Evolutionary conservation across 2,888 invertebrate genomes (phyloP), one percentile per base, ranked within the genome.

Genomic region (Petrolisthes manimaculis): DNA sequence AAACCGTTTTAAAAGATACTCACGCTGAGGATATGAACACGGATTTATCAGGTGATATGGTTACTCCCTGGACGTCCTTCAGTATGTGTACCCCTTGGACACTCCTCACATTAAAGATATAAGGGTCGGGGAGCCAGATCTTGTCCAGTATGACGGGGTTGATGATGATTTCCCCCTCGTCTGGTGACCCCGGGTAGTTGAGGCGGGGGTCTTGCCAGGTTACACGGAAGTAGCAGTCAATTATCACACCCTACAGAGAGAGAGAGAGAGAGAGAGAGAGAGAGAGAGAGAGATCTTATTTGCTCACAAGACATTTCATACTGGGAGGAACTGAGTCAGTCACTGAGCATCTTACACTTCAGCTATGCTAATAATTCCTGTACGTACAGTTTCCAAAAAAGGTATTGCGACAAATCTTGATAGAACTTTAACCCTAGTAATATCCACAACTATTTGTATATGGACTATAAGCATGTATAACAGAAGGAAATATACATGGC

Each of bases 111-210:
- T 61, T 86, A 61, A 86, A 82, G 86, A 86, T 82, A 67, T 82
- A 82, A 6, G 86, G 86, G 51, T 86, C 86, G 0, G 86, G 86
- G n/a, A 86, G 82, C 86, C 86, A 86, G n/a, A 86, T 18, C 14
- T 61, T 56, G 5, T 86, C 86, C 53, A 86, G 69, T 14, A 86
- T n/a, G 37, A 86, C 67, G 14, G 82, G 86, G 54, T 82, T 51
- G 37, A 86, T 18, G 75, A 82, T 82, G 5, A 51, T 82, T 5
- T 54, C 24, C 69, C 8, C 37, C 79, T 53, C 71, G 54, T 12
- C 1, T 18, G 9, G 24, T 61, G 61, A 61, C 37, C 51, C 78
- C 12, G 85, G 79, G 24, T 80, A 85, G 21, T 56, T 79, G 54
- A 85, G 85, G 4, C 85, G 67, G 69, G 37, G 24, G 85, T 85